Evolutionary conservation across 2,888 invertebrate genomes (phyloP), one percentile per base, ranked within the genome.

Genomic region (Drosophila kanekoi): DNA sequence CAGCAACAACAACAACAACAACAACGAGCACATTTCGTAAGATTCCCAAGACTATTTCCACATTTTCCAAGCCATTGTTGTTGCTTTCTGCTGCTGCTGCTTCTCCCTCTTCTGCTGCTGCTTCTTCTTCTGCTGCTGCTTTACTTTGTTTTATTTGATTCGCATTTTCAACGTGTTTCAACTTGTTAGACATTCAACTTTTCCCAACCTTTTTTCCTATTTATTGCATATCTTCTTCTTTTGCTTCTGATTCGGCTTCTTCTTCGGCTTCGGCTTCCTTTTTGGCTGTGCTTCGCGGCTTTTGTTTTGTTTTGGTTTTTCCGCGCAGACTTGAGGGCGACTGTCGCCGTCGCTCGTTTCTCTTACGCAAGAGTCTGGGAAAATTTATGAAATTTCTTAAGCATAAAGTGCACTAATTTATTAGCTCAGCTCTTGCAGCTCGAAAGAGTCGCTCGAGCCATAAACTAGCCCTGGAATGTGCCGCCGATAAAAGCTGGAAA

Each of bases 61-160:
- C 87, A 89, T 89, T 87, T 89, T 89, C 84, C 81, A 52, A 74
- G 61, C 72, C 70, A 87, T 84, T 87, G 81, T 81, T 77, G 62
- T 58, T 77, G 71, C 49, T 72, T 49, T 53, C 33, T 54, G 59
- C 38, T 73, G 58, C 64, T 59, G 49, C 72, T 64, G 49, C 32
- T 77, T 18, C 37, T 70, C 16, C 58, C 66, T 45, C 69, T 65
- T 48, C 54, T 53, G 58, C 70, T 41, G 63, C 65, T 56, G 52
- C 37, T 83, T 18, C 37, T 71, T 18, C 54, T 53, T 56, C 70
- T 41, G 63, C 65, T 56, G 52, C 37, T 83, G 23, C 37, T 71
- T 18, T 59, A 52, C 88, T 84, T 81, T 85, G 72, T 62, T 81
- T 76, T 79, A 40, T 47, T 68, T 63, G 52, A 54, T 62, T 72